Evolutionary conservation across 1,140 invertebrate species (phyloP), one percentile per base, ranked within the genome.

Genomic region (Phocides pigmalion): DNA sequence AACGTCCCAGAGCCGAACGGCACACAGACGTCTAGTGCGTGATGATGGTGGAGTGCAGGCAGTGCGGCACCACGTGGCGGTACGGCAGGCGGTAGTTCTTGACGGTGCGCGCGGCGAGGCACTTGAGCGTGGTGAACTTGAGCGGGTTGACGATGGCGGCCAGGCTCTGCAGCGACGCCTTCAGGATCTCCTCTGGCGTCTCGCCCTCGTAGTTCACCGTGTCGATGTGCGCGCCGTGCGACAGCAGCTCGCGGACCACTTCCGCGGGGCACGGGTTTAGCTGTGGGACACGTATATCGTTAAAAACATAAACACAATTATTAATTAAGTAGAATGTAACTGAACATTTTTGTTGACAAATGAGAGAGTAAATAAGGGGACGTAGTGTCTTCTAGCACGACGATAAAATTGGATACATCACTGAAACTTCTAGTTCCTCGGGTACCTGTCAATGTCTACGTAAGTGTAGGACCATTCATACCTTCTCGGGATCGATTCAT

Each of bases 211-310:
- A 93, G 87, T 99, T 98, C 39, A 96, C 95, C n/a, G 94, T 93
- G 90, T 98, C 98, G 50, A 98, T 92, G 89, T 99, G 98, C 6
- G 96, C 96, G 19, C 97, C 97, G 71, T 94, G 92, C 2, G 94
- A 91, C 0, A 99, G 92, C 0, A 99, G 91, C 1, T 93, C 93
- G 63, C 93, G 92, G 0, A 96, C 94, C 9, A 98, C 92, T 11
- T 93, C 93, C 1, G 94, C 92, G 8, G 94, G 93, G 82, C 94
- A 95, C 3, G 94, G 94, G 75, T 94, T 91, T 3, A 92, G 71
- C 91, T 92, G 80, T 3, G 50, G 63, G 61, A 8, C 4, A 41
- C 14, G 2, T 0, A 39, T 39, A 3, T 3, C n/a, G n/a, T n/a
- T n/a, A n/a, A n/a, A n/a, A n/a, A n/a, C n/a, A n/a, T n/a, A n/a